Conservation (phyloP, 1,140 invertebrate genomes). For the Drusus annulatus region DNA sequence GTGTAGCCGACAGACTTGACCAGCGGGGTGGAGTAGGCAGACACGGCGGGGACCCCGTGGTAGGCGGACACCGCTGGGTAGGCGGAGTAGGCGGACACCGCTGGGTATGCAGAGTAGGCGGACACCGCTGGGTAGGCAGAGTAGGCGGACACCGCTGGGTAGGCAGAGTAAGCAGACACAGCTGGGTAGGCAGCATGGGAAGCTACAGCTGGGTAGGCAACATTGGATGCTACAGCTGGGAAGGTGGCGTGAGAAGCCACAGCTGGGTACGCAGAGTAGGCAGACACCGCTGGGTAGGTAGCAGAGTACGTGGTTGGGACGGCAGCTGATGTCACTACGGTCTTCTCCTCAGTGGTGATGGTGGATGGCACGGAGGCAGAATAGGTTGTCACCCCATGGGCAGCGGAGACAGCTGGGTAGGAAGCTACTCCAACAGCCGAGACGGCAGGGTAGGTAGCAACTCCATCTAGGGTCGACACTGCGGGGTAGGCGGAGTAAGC, state of each 20-base stretch:
- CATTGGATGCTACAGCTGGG: slow-evolving; percentile 21
- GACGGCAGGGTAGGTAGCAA: slow-evolving; percentile 61
- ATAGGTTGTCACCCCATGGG: slow-evolving; percentile 1
- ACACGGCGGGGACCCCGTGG: slow-evolving; percentile 32
- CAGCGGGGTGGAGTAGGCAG: slow-evolving; percentile 36
- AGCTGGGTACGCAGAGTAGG: slow-evolving; percentile 56
- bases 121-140: slow-evolving; percentile 62
- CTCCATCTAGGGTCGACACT: slow-evolving; percentile 61
- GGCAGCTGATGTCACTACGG: too few species aligned
- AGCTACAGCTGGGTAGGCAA: slow-evolving; percentile 22
- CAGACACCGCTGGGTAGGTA: neutral
- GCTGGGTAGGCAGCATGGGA: slow-evolving; percentile 51
- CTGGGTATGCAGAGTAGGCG: slow-evolving; percentile 42
- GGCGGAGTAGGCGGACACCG: neutral
- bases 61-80: slow-evolving; percentile 37
- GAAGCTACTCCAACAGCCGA: slow-evolving; percentile 39
- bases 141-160: slow-evolving; percentile 65
- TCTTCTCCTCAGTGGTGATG: too few species aligned
- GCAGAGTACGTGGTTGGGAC: neutral
- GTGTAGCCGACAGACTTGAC: slow-evolving; percentile 45
- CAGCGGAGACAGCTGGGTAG: neutral
- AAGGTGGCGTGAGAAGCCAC: neutral
- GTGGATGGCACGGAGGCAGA: too few species aligned
- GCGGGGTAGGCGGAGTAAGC: slow-evolving; percentile 64
- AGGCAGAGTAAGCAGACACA: slow-evolving; percentile 54